Conservation (phyloP, 2,113 vertebrate species). For the Psittacara wagleri region DNA sequence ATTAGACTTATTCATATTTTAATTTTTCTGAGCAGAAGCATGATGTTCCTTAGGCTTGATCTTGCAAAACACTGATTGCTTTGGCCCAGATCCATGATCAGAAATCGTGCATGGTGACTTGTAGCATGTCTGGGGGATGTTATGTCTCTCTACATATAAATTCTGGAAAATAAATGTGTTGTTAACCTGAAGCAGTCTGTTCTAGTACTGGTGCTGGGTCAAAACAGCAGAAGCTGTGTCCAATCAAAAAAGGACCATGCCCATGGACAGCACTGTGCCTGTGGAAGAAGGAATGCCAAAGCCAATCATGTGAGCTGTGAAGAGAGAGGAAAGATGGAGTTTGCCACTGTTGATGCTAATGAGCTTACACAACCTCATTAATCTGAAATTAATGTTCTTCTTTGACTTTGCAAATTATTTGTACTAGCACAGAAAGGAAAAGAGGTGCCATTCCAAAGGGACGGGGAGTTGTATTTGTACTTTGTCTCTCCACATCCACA, state of each 20-base stretch:
- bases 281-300: neutral
- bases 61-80: neutral
- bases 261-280: no score
- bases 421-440: neutral
- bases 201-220: neutral
- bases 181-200: neutral
- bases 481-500: neutral
- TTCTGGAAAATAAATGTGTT: neutral
- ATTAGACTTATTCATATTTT: neutral
- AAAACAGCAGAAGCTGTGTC: neutral
- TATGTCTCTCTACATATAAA: neutral
- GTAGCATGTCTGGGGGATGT: accelerated
- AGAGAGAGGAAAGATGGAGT: neutral
- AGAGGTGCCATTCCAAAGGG: neutral
- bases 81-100: neutral
- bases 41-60: neutral
- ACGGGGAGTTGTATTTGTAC: neutral
- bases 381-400: neutral
- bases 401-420: neutral
- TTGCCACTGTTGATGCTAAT: neutral
- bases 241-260: neutral
- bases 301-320: neutral
- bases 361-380: neutral
- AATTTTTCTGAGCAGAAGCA: neutral
- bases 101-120: neutral